Evolutionary conservation across 2,113 vertebrate species (phyloP), one percentile per base, ranked within the genome.

Genomic region (Rallus limicola): DNA sequence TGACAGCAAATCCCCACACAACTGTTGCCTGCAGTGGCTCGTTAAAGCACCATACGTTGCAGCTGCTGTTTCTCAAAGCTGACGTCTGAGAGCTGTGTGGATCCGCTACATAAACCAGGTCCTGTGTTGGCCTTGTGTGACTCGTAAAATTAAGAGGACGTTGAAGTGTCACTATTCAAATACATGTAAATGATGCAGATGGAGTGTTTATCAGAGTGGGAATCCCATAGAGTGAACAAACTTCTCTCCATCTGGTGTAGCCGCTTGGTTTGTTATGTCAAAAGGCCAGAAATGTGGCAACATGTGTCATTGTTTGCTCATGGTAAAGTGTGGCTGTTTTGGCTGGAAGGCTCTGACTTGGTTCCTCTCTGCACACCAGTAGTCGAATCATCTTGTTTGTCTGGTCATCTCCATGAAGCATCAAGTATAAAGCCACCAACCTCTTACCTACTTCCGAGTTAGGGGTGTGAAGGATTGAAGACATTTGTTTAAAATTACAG

Each of bases 31-130:
- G 25, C 56, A 68, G 6, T 69, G 60, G 48, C 58, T 31, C 86
- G 6, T 48, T 72, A 72, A 95, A 92, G 29, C 8, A 36, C 31
- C 6, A 0, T 75, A 81, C 70, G 59, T 87, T 86, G 16, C 78
- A 97, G 85, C 60, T 94, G 4, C 55, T 86, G 2, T 82, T 97
- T 75, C 72, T 94, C 60, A 65, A 81, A 92, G 64, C 21, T 88
- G 70, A 80, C 77, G 63, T 68, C 65, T 91, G 28, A 69, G 59
- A 74, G 56, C 44, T 69, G 12, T 14, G 12, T 3, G 17, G 31
- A 60, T 91, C 2, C 2, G 42, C 59, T 20, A 21, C 34, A 29
- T 75, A 33, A 90, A 95, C 53, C 13, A 44, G 44, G 38, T 81
- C 15, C 65, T 36, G 5, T 46, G 28, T 62, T 90, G 71, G 78